Conservation (phyloP, 2,888 invertebrate genomes). For the Drosophila peninsularis region DNA sequence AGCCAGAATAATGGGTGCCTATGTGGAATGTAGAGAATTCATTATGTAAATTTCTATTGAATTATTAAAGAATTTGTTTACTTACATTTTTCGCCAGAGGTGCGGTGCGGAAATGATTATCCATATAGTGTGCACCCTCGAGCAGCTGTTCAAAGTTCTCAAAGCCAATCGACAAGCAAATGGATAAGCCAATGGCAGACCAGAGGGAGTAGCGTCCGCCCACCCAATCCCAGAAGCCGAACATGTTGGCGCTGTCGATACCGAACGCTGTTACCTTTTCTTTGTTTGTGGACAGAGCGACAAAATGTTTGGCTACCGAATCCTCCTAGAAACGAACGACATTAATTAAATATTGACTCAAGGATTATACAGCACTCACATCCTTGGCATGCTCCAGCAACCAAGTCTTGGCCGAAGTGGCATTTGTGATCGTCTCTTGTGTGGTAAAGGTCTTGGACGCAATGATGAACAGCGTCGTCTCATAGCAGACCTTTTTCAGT, state of each 20-base stretch:
- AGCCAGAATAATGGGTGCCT: constrained; percentile 97
- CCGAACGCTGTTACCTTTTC: constrained; percentile 98
- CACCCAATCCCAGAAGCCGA: constrained; percentile 99
- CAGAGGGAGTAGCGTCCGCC: constrained; percentile 98
- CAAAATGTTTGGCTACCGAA: constrained; percentile 98
- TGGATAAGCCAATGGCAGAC: constrained; percentile 99
- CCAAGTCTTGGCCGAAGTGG: constrained; percentile 98
- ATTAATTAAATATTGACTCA: background rate
- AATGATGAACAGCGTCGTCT: constrained; percentile 98
- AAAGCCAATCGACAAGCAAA: constrained; percentile 96
- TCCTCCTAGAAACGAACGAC: constrained; percentile 86
- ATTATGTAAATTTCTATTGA: constrained; percentile 1
- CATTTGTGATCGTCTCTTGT: constrained; percentile 99
- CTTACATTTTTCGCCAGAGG: constrained; percentile 95
- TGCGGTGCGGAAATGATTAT: constrained; percentile 94
- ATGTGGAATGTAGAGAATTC: constrained; percentile 58
- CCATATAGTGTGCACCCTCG: constrained; percentile 96
- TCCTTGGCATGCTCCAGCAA: constrained; percentile 93
- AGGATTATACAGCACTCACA: constrained; percentile 86
- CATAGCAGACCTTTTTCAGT: constrained; percentile 94
- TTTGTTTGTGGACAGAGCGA: constrained; percentile 97
- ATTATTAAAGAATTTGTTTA: background rate
- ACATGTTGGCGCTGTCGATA: constrained; percentile 98
- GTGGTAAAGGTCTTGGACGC: constrained; percentile 99
- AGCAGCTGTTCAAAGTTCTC: constrained; percentile 97